Percentiles rank a stretch among this genome's conserved stretches.
phyloP scores from a whole-genome alignment of 2,888 invertebrate species.

The Gryllus longicercus region DNA sequence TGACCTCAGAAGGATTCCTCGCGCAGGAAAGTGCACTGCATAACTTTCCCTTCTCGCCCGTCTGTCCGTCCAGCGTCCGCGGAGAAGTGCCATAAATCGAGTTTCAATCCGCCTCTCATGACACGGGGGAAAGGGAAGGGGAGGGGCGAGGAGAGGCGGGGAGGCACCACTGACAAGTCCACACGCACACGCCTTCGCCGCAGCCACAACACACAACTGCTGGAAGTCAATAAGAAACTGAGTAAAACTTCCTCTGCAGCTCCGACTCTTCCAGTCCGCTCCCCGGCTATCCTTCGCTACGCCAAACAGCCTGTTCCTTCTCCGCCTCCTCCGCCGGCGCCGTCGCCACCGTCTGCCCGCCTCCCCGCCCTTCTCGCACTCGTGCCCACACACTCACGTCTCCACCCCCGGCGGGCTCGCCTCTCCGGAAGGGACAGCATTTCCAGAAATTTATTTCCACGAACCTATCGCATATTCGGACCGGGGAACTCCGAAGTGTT shows the following conservation, averaged over 20 bases:
- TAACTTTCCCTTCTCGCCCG: no score
- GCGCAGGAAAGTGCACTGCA: no score
- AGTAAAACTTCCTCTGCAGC: neutral
- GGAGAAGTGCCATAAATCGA: constrained; percentile 10
- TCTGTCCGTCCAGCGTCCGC: neutral
- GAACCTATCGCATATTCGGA: neutral
- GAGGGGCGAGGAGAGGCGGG: neutral
- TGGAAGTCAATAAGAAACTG: neutral
- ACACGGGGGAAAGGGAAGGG: neutral
- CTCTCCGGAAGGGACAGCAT: neutral
- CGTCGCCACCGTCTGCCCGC: neutral
- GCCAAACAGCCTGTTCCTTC: neutral
- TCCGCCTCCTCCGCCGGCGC: neutral
- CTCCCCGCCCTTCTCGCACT: neutral
- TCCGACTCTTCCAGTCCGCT: neutral
- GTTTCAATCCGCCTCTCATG: neutral
- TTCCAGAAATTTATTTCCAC: neutral
- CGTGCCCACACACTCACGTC: neutral
- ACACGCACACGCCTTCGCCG: neutral
- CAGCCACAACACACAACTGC: neutral
- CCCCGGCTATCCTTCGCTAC: neutral
- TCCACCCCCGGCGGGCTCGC: neutral
- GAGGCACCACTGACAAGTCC: no score
- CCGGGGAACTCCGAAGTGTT: neutral
- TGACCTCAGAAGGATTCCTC: no score